Evolutionary conservation across 2,888 invertebrate genomes (phyloP).

Genomic region (Xestoiulus laeticollis): DNA sequence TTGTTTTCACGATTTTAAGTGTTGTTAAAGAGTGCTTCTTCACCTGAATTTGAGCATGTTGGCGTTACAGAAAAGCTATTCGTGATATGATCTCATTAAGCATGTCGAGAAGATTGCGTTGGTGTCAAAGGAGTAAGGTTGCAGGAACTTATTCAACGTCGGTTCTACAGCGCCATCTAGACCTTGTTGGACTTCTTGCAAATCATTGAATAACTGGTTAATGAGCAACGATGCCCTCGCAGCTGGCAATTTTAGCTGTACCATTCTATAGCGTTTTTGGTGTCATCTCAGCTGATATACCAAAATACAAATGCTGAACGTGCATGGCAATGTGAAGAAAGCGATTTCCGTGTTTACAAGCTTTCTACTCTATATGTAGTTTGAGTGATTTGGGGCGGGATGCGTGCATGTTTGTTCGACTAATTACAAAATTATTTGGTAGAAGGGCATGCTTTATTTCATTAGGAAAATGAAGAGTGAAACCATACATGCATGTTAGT

Average conservation of each 20-base stretch:
- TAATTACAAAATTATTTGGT: constrained; percentile 16
- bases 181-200: not conserved
- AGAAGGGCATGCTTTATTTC: constrained; percentile 5
- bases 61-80: constrained; percentile 21
- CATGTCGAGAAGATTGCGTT: not conserved
- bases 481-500: not conserved
- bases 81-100: constrained; percentile 37
- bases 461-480: not conserved
- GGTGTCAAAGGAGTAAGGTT: not conserved
- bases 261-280: not conserved
- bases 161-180: not conserved
- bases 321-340: not conserved
- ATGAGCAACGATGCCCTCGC: constrained; percentile 15
- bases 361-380: not conserved
- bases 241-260: not conserved
- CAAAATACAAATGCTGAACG: not conserved
- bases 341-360: not conserved
- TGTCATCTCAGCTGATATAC: not conserved
- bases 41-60: constrained; percentile 12
- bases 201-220: not conserved
- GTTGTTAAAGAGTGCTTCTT: constrained; percentile 20
- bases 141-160: not conserved
- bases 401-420: not conserved
- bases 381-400: constrained; percentile 34
- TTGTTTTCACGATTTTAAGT: not conserved